Percentiles rank a stretch among this genome's conserved stretches.
phyloP scores from a whole-genome alignment of 2,888 invertebrate genomes.

The Machimus rusticus region DNA sequence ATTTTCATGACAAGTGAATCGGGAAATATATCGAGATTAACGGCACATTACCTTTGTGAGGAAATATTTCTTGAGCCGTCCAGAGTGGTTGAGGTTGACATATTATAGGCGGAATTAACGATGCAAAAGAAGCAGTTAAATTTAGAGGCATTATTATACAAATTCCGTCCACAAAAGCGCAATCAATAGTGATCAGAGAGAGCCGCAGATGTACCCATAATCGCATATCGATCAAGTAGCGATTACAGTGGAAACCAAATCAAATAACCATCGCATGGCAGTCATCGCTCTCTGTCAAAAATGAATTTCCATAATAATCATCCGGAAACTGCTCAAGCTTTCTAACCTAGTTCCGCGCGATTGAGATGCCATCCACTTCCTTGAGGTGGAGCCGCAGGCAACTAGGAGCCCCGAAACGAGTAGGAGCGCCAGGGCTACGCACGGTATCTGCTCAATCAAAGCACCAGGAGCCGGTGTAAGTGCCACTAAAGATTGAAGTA shows the following conservation, averaged over 20 bases:
- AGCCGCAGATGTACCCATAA: neutral
- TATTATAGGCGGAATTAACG: neutral
- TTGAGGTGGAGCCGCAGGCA: neutral
- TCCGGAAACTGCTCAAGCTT: neutral
- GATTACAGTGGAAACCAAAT: neutral
- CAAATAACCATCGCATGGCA: neutral
- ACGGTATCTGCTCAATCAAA: neutral
- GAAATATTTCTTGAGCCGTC: neutral
- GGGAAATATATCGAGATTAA: neutral
- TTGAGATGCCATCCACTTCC: neutral
- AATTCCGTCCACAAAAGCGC: neutral
- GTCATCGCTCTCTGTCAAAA: neutral
- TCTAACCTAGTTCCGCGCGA: conserved; percentile 4
- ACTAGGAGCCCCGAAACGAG: neutral
- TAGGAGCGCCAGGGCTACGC: neutral
- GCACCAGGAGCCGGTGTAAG: neutral
- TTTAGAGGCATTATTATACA: neutral
- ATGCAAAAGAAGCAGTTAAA: neutral
- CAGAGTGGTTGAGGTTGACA: neutral
- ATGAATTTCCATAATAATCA: neutral
- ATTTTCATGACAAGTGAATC: neutral
- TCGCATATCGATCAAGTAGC: neutral
- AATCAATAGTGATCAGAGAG: neutral
- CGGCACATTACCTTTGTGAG: neutral
- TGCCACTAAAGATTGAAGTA: neutral